A percentile compares a stretch with the other conserved stretches of the same genome.
These are phyloP conservation scores for Simalia tracyae DNA, from an alignment of 2,797 vertebrate species.

Conservation along the genomic window DNA sequence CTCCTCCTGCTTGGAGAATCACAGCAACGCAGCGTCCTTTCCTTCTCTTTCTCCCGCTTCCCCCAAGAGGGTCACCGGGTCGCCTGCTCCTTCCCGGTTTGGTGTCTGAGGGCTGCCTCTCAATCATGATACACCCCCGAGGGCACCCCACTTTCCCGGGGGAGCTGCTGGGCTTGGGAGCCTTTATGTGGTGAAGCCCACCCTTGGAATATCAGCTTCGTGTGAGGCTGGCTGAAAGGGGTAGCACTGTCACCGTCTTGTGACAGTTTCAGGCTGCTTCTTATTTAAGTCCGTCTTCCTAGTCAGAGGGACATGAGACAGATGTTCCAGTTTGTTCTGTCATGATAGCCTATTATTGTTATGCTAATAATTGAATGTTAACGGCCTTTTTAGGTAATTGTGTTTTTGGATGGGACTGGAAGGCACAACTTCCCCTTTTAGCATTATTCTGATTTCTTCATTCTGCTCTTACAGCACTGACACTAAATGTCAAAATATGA, in stretches of 20 bases:
- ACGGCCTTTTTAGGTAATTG: not conserved
- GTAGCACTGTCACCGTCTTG: not conserved
- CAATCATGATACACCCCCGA: not conserved
- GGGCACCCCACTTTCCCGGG: not conserved
- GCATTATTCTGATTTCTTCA: not conserved
- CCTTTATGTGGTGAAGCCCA: not conserved
- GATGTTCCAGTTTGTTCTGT: not conserved
- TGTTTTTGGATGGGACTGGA: not conserved
- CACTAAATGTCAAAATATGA: not conserved
- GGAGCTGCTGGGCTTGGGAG: not conserved
- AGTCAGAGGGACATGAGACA: not conserved
- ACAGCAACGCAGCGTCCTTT: not conserved
- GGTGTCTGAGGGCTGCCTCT: not conserved
- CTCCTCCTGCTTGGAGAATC: not conserved
- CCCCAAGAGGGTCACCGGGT: rapidly evolving
- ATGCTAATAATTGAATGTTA: not conserved
- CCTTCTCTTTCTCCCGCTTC: not conserved
- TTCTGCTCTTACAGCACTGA: not conserved
- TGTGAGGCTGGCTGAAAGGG: not conserved
- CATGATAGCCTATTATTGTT: not conserved
- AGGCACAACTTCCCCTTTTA: not conserved
- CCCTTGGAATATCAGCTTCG: too few species aligned
- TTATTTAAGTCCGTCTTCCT: not conserved
- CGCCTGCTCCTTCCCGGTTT: not conserved
- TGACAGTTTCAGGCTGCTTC: not conserved